phyloP scores from a whole-genome alignment of 2,888 invertebrate genomes.

The Lasiommata megera region DNA sequence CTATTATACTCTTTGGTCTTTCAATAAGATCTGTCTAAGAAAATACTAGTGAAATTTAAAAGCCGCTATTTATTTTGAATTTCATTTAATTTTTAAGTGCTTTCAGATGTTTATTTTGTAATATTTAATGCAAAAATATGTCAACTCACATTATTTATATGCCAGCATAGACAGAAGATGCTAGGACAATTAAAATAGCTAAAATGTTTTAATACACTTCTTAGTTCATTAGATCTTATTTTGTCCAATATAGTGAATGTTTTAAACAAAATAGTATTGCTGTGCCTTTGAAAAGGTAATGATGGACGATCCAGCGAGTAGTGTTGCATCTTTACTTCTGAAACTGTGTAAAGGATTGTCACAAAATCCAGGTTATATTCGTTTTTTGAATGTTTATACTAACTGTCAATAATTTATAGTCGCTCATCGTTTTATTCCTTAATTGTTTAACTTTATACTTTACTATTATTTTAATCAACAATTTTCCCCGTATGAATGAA shows the following conservation, averaged over 20 bases:
- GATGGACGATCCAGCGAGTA: constrained; percentile 56
- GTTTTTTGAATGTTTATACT: constrained; percentile 28
- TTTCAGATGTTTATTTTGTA: too few species aligned
- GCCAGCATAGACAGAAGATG: too few species aligned
- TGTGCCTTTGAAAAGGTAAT: constrained; percentile 1
- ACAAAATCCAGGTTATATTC: constrained; percentile 61
- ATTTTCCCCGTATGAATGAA: constrained; percentile 44
- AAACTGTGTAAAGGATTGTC: constrained; percentile 69
- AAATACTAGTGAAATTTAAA: too few species aligned
- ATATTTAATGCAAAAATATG: too few species aligned
- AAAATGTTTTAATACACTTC: not conserved
- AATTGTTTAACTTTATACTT: constrained; percentile 26
- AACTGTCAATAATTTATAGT: constrained; percentile 23
- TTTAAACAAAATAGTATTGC: not conserved
- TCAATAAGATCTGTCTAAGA: too few species aligned
- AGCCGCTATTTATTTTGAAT: too few species aligned
- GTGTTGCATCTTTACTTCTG: constrained; percentile 58
- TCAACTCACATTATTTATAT: too few species aligned
- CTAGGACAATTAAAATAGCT: too few species aligned
- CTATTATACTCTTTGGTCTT: too few species aligned
- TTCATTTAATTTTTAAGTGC: too few species aligned
- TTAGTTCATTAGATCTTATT: not conserved
- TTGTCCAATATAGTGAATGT: too few species aligned
- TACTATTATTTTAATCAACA: constrained; percentile 21
- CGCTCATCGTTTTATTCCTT: not conserved